Conservation (phyloP, 2,797 vertebrate species). For the Arnoldichthys spilopterus region DNA sequence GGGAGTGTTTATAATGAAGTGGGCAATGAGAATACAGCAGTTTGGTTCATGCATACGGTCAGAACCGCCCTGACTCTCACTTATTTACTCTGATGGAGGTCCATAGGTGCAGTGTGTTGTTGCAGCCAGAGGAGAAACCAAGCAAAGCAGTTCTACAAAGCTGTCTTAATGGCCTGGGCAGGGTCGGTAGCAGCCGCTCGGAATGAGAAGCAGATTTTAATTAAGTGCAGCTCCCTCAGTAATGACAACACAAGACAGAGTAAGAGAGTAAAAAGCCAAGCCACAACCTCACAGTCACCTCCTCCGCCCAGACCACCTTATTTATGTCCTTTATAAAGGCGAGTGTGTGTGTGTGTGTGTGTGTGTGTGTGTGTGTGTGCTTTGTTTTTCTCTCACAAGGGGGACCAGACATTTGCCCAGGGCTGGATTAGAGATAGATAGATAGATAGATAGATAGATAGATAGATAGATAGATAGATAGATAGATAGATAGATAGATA, state of each 20-base stretch:
- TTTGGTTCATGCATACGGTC: not conserved
- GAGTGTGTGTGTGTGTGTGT: slow-evolving; percentile 11
- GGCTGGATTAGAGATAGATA: too few species aligned
- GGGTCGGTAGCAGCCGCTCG: slow-evolving; percentile 26
- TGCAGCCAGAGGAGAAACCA: not conserved
- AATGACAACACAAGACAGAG: slow-evolving; percentile 32
- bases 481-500: too few species aligned
- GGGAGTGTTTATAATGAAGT: not conserved
- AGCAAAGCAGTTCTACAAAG: slow-evolving; percentile 13
- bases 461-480: too few species aligned
- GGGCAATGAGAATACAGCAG: too few species aligned
- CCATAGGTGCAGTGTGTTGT: not conserved
- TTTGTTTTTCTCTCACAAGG: not conserved
- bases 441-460: too few species aligned
- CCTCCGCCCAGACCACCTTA: slow-evolving; percentile 13
- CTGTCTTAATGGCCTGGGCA: slow-evolving; percentile 6
- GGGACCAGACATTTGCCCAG: not conserved
- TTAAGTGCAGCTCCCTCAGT: slow-evolving; percentile 26
- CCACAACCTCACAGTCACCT: slow-evolving; percentile 21
- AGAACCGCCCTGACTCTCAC: not conserved
- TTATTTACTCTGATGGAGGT: not conserved
- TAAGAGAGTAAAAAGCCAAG: slow-evolving; percentile 16
- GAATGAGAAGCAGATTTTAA: slow-evolving; percentile 40
- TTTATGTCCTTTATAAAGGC: slow-evolving; percentile 23
- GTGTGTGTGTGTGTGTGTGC: not conserved